Base-by-base conservation (phyloP, 2,888 invertebrate genomes). In the Spatulosminthurus flaviceps region DNA sequence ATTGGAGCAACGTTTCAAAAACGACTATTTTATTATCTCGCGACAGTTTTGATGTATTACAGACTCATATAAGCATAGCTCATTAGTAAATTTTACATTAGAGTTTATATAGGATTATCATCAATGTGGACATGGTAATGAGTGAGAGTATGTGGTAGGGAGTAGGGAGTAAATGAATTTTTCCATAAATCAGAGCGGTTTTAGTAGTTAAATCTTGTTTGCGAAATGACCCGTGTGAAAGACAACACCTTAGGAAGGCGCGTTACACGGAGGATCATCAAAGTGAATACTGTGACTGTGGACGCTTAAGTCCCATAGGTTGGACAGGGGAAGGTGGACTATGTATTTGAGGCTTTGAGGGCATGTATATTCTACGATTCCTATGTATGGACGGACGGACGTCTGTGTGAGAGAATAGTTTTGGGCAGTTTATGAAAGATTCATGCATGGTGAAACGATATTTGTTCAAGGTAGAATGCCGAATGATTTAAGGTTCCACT, bases 401-500 rank as follows among this genome's bases (percentile, higher is more conserved):
- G n/a, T 67, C 51, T 67, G 28, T 19, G 67, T 67, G 72, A 51
- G 34, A 61, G 74, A 74, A 74, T 74, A 74, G 64, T 34, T 51
- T 51, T 4, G 73, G 75, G 64, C 61, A 74, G 74, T 74, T 75
- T 75, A 75, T 75, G 78, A 60, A 66, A 73, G 64, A 72, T 78
- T 42, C 61, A 67, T 78, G 66, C 60, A 73, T 79, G 73, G 66
- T 77, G 81, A 79, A 78, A 79, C 71, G 81, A 81, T 82, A 82
- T 82, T 82, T 82, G 82, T 82, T 81, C 82, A 81, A 79, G 82
- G 79, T 71, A 80, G 72, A 75, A 74, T 64, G 64, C 69, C 29
- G 77, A 75, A 82, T 83, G 83, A 83, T 83, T 83, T 83, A 82
- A 83, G 82, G 83, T 78, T 82, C 80, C 81, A 82, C 82, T 83